Percentiles rank a stretch among this genome's conserved stretches.
Conservation (phyloP, 2,888 invertebrate genomes). For the Seladonia tumulorum region DNA sequence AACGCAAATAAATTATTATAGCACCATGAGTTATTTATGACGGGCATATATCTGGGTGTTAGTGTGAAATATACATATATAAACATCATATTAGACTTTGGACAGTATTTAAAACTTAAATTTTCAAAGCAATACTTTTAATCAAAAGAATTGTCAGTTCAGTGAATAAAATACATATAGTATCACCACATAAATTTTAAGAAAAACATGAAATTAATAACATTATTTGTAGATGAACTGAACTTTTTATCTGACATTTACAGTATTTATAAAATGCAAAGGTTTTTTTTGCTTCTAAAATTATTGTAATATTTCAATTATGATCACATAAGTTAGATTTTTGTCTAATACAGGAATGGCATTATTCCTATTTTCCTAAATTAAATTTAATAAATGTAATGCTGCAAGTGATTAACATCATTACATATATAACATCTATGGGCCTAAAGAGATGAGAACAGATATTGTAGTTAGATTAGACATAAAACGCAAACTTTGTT, state of each 20-base stretch:
- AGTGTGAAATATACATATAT: constrained; percentile 57
- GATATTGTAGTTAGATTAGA: constrained; percentile 26
- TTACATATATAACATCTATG: constrained; percentile 27
- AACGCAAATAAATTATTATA: constrained; percentile 51
- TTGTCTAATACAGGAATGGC: not conserved
- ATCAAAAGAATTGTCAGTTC: constrained; percentile 36
- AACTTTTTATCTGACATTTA: constrained; percentile 16
- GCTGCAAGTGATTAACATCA: constrained; percentile 21
- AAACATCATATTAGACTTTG: constrained; percentile 49
- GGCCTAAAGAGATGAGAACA: constrained; percentile 48
- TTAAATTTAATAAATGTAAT: constrained; percentile 20
- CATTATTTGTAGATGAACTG: constrained; percentile 1
- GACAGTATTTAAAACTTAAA: constrained; percentile 49
- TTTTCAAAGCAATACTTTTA: constrained; percentile 53
- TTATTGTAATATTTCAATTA: constrained; percentile 11
- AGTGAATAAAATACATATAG: constrained; percentile 19
- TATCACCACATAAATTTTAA: constrained; percentile 33
- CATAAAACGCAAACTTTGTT: constrained; percentile 8
- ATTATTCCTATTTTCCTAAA: not conserved
- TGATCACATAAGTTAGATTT: not conserved
- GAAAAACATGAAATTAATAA: constrained; percentile 9
- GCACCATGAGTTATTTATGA: constrained; percentile 44
- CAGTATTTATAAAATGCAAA: constrained; percentile 9
- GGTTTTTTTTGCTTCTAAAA: not conserved
- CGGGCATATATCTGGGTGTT: constrained; percentile 59